Base-by-base conservation (phyloP, 2,113 vertebrate genomes). In the Cololabis saira region DNA sequence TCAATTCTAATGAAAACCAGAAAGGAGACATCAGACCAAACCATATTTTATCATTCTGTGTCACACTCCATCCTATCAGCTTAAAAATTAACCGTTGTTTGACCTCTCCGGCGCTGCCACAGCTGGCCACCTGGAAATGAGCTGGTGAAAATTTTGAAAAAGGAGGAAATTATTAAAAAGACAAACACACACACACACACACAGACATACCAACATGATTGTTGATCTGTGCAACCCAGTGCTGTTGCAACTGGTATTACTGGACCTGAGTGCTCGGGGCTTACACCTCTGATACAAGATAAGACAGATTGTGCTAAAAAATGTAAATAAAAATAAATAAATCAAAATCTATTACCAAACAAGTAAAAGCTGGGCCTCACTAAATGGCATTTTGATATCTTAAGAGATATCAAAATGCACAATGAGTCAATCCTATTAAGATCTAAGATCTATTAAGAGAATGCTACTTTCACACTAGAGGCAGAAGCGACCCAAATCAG, bases 1-100 rank as follows among this genome's bases (percentile, higher is more conserved):
- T 86, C 67, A 53, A 55, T 71, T 73, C 47, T 18, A 77, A 84
- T 86, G 54, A 73, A 84, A 88, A 78, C 62, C 76, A 51, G 56
- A 63, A 68, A n/a, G n/a, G n/a, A 67, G 76, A 66, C 78, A 71
- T 80, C 69, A 74, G 42, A 45, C 81, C 80, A 77, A 54, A 33
- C 68, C 54, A 24, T 51, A 64, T 76, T 76, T 64, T 74, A 54
- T 86, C 76, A 61, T 17, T 45, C 54, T 40, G 55, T 59, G 83
- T 76, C 69, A 14, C 30, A 57, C 65, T 70, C 62, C 43, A 72
- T 87, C 74, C 59, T 27, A 61, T 81, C 76, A 66, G 56, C 43
- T 47, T 47, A n/a, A 58, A 79, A 78, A 71, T 70, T 49, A 58
- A 40, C 55, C 42, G 62, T 53, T 17, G 11, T 67, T 67, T 80